Evolutionary conservation across 30 jellyfish, hydroid and myxozoan genomes (phyloP).

Genomic region (Phacellophora camtschatica): DNA sequence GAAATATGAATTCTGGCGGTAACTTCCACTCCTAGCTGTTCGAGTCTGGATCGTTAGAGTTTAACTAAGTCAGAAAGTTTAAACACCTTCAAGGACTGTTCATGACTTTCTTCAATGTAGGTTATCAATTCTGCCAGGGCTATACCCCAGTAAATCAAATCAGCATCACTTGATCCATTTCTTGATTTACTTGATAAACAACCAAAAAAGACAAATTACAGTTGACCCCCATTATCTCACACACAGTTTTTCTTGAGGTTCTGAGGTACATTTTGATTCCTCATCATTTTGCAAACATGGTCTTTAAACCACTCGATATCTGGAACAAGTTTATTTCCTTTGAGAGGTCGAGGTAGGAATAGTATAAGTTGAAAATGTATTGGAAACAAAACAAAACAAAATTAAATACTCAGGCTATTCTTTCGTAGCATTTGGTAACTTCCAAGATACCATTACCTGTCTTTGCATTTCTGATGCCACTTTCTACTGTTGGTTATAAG

Average conservation of each 20-base stretch:
- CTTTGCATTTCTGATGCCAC: neutral
- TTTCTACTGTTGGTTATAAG: neutral
- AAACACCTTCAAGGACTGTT: neutral
- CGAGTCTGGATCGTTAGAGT: neutral
- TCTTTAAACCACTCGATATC: neutral
- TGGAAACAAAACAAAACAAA: neutral
- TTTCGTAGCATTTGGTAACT: neutral
- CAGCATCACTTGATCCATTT: no score
- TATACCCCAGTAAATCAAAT: no score
- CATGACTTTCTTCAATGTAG: neutral
- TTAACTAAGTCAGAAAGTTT: neutral
- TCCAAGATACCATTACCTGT: neutral
- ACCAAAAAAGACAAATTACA: neutral
- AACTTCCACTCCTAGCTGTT: neutral
- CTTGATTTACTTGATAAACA: neutral
- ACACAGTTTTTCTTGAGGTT: neutral
- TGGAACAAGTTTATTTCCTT: neutral
- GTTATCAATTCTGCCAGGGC: constrained; percentile 28
- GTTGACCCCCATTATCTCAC: neutral
- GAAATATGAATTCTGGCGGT: constrained; percentile 1
- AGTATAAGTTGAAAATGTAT: neutral
- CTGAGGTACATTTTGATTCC: neutral
- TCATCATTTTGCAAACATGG: neutral
- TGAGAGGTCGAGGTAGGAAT: neutral
- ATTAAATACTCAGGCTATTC: neutral